phyloP scores from a whole-genome alignment of 2,113 vertebrate genomes.

The Amazona guildingii region DNA sequence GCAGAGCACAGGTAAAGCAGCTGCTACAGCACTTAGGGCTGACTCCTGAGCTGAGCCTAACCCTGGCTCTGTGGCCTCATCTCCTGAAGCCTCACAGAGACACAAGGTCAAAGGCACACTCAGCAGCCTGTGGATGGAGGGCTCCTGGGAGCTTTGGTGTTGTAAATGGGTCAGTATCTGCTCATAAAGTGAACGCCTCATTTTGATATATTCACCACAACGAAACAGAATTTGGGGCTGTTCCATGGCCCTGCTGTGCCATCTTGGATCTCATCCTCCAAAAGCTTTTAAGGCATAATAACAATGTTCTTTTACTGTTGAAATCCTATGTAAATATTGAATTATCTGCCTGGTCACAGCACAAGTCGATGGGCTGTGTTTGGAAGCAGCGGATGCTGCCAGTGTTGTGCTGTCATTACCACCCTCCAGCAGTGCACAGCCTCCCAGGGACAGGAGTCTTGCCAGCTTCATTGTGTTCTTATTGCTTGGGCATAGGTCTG shows the following conservation, averaged over 20 bases:
- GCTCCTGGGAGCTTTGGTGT: neutral
- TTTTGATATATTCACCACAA: neutral
- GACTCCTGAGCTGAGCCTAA: neutral
- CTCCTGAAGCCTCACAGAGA: neutral
- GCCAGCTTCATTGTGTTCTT: neutral
- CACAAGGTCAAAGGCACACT: neutral
- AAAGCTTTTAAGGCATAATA: constrained; percentile 4
- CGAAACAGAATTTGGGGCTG: neutral
- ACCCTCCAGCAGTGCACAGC: neutral
- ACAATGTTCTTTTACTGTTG: neutral
- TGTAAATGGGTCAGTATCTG: neutral
- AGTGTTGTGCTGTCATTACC: fast-evolving
- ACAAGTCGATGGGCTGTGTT: neutral
- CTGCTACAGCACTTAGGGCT: neutral
- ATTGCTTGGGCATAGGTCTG: neutral
- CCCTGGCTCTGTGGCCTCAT: neutral
- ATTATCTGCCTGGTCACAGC: neutral
- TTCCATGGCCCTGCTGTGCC: neutral
- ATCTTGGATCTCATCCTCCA: neutral
- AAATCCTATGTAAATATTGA: neutral
- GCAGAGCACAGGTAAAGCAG: neutral
- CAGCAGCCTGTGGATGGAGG: neutral
- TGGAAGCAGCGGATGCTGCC: neutral
- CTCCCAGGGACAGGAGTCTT: neutral
- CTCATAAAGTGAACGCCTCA: neutral